Evolutionary conservation across 2,113 vertebrate species (phyloP).

Genomic region (Perca schrenkii): DNA sequence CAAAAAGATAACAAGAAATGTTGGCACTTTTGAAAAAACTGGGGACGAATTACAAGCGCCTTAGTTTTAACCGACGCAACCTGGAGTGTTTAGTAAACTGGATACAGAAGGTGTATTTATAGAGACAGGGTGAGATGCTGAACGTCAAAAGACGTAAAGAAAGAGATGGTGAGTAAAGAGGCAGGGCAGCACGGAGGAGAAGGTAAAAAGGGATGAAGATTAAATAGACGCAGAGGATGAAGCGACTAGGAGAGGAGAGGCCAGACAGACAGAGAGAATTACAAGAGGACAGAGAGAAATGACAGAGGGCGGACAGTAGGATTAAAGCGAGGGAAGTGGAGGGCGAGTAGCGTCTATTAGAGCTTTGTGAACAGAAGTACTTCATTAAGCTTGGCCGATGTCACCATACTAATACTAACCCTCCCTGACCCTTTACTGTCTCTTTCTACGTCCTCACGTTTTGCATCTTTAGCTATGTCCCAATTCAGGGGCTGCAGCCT

Average conservation of each 20-base stretch:
- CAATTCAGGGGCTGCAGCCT: too few relatives aligned
- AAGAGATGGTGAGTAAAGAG: not conserved
- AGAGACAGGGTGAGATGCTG: not conserved
- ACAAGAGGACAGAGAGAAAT: slow-evolving; percentile 31
- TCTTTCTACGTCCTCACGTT: not conserved
- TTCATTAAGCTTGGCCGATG: slow-evolving; percentile 64
- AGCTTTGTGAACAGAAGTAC: slow-evolving; percentile 58
- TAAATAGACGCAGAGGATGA: not conserved
- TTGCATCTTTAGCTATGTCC: too few relatives aligned
- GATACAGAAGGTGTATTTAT: not conserved
- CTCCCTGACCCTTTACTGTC: too few relatives aligned
- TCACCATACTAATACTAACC: slow-evolving; percentile 34
- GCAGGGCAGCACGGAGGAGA: slow-evolving; percentile 4
- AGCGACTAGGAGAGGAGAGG: not conserved
- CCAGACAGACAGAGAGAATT: slow-evolving; percentile 16
- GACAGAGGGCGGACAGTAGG: slow-evolving; percentile 26
- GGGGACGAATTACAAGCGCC: not conserved
- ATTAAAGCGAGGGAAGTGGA: slow-evolving; percentile 48
- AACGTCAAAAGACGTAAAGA: not conserved
- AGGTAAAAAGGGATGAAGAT: slow-evolving; percentile 13
- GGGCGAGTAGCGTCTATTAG: slow-evolving; percentile 40
- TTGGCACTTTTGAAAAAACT: slow-evolving; percentile 22
- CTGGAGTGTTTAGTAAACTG: not conserved
- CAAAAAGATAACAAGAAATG: not conserved
- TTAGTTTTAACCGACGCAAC: not conserved